Base-by-base conservation (phyloP, 2,888 invertebrate species). In the Campoplex nolae region DNA sequence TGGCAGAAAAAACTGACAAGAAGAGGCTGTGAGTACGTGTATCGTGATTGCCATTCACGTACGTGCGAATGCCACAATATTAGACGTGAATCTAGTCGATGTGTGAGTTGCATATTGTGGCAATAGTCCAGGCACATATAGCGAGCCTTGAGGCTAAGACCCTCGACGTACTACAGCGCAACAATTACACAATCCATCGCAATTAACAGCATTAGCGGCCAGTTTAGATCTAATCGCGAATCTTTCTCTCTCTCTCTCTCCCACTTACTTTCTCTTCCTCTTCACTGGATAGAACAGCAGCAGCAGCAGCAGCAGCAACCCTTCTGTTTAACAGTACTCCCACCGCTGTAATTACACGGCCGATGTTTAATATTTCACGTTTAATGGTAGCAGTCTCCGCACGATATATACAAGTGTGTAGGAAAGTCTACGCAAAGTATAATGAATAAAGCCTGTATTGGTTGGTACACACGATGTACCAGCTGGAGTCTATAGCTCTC, bases 121-220 rank as follows among this genome's bases (percentile, higher is more conserved):
- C 42, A 56, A 68, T 75, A 74, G 32, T 48, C 16, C 48, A 8
- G 28, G 80, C 65, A 67, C 54, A 74, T 67, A 77, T 79, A 62
- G 45, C 68, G 51, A 74, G 68, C 76, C 68, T 78, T 42, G 75
- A 54, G 67, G 80, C 79, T 77, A 62, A 85, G 82, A 80, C 84
- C 83, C 85, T 77, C 85, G 68, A 77, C 23, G 79, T 76, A 65
- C 56, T 75, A 38, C 38, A 38, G 86, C 76, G 80, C 87, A 89
- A 89, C 89, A 91, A 91, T 92, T 92, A 91, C 90, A 90, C 90
- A 91, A 92, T 91, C 91, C 89, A 90, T 92, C 88, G 92, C 90
- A 91, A 91, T 90, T 91, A 92, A 91, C 89, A 85, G 90, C 89
- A 91, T 90, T 90, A 90, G 88, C 84, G 87, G 89, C 79, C 89